Conservation (phyloP, 2,888 invertebrate genomes). For the Tigriopus californicus region DNA sequence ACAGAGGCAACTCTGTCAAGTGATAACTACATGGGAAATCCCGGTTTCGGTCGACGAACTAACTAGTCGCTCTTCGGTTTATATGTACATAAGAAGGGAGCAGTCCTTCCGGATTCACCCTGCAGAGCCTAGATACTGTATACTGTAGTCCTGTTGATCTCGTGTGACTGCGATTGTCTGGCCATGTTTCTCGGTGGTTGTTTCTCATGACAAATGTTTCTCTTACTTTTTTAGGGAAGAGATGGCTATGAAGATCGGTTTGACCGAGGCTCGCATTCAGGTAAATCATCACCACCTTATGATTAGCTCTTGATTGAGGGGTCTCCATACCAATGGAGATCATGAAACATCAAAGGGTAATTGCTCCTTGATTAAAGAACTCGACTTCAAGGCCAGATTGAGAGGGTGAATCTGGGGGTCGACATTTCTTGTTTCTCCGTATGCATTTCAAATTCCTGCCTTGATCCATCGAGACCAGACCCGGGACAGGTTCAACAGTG, state of each 20-base stretch:
- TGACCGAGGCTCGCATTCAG: slow-evolving; percentile 84
- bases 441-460: no score
- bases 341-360: background rate
- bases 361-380: background rate
- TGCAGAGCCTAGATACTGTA: no score
- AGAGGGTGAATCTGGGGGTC: background rate
- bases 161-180: no score
- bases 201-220: background rate
- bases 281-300: slow-evolving; percentile 37
- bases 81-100: no score
- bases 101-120: no score
- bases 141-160: no score
- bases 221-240: slow-evolving; percentile 49
- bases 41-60: no score
- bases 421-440: background rate
- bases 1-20: no score
- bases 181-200: background rate
- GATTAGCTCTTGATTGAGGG: slow-evolving; percentile 9
- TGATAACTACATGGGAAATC: no score
- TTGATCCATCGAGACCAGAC: no score
- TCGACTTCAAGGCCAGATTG: background rate
- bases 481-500: no score
- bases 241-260: slow-evolving; percentile 76
- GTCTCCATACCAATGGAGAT: background rate
- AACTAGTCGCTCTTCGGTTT: no score